These are phyloP conservation scores for Drosophila pachea DNA, from an alignment of 1,140 invertebrate genomes.

Conservation along the genomic window DNA sequence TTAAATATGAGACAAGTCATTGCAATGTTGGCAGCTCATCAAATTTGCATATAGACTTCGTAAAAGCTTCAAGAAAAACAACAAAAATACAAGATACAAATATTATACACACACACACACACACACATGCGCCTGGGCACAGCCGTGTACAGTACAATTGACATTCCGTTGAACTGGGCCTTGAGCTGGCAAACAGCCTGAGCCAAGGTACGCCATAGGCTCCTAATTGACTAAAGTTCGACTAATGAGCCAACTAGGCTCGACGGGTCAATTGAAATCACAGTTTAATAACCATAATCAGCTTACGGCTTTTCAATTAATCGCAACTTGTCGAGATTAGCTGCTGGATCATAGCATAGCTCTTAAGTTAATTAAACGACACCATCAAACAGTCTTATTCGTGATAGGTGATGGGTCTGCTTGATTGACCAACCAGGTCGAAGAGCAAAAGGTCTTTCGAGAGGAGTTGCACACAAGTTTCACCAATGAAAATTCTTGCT, in stretches of 20 bases:
- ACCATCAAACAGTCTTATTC: too few relatives aligned
- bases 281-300: neutral
- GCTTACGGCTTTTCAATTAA: neutral
- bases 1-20: constrained; percentile 40
- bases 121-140: neutral
- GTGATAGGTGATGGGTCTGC: too few relatives aligned
- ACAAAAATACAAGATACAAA: neutral
- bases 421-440: too few relatives aligned
- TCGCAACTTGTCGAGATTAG: too few relatives aligned
- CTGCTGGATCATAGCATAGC: too few relatives aligned
- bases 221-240: constrained; percentile 3
- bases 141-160: constrained; percentile 1
- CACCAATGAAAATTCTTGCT: too few relatives aligned
- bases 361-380: too few relatives aligned
- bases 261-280: neutral
- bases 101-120: neutral
- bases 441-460: too few relatives aligned
- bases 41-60: constrained; percentile 48
- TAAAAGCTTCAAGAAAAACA: constrained; percentile 23
- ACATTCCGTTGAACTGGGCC: constrained; percentile 6
- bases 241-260: neutral
- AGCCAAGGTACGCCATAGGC: neutral
- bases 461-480: too few relatives aligned
- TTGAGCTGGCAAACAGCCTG: neutral
- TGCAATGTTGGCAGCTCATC: constrained; percentile 45